phyloP scores from a whole-genome alignment of 2,797 vertebrate species.

The Poecilia velifera region DNA sequence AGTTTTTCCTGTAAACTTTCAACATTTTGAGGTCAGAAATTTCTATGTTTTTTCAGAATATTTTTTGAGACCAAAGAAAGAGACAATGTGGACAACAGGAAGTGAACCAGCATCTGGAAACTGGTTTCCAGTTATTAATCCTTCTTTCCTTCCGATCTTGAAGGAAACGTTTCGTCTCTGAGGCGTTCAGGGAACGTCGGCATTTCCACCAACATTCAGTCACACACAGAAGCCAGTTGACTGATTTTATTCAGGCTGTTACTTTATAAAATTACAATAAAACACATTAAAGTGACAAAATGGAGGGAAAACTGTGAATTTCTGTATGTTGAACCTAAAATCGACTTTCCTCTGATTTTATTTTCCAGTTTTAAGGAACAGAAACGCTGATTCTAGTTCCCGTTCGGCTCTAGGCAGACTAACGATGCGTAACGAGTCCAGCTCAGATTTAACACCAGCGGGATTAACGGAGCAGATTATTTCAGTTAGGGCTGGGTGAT shows the following conservation, averaged over 20 bases:
- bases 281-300: background rate
- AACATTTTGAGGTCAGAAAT: too few relatives aligned
- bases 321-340: background rate
- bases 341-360: background rate
- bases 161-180: background rate
- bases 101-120: too few relatives aligned
- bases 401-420: background rate
- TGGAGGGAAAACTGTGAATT: background rate
- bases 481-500: background rate
- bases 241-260: too few relatives aligned
- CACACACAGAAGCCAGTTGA: background rate
- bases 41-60: too few relatives aligned
- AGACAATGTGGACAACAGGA: too few relatives aligned
- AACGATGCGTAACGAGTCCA: background rate
- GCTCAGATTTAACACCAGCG: constrained; percentile 17
- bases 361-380: background rate
- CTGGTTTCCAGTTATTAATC: too few relatives aligned
- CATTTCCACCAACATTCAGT: background rate
- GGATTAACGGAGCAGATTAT: constrained; percentile 31
- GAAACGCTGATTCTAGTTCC: background rate
- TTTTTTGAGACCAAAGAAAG: too few relatives aligned
- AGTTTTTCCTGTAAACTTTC: too few relatives aligned
- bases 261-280: background rate
- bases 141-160: background rate
- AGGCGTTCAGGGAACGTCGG: background rate